Base-by-base conservation (phyloP, 1,140 invertebrate species). In the Kradibia gibbosae region DNA sequence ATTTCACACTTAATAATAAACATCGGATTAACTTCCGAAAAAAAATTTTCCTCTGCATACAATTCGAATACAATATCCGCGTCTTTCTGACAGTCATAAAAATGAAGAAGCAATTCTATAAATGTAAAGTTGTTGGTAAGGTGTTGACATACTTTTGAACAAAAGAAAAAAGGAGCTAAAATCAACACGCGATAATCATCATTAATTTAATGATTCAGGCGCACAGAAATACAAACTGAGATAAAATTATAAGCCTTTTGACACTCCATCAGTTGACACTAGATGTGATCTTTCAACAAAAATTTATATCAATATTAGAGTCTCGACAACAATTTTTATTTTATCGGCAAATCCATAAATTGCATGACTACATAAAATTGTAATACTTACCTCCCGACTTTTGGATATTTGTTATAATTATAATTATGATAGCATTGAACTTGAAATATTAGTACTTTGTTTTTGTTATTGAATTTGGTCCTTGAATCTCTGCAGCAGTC, bases 141-240 rank as follows among this genome's bases (percentile, higher is more conserved):
- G 60, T 62, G 8, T 62, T 62, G 60, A 62, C 60, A 62, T 62
- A 62, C 60, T 34, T 62, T 62, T 62, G 34, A 34, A 62, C 0
- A 36, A 34, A 62, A 11, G 60, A 17, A 34, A 34, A 62, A 62
- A 34, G 22, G 60, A 62, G 11, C 11, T 62, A 34, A n/a, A 11
- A 60, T 60, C 31, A 60, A 31, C 5, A 31, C 57, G 25, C 31
- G 25, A 60, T 60, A 28, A 60, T 60, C 25, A 60, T 60, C 57
- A 31, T 31, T 60, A 28, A 60, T 3, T n/a, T 11, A 60, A 31
- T 60, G 8, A 60, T 60, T 60, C 3, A 28, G 11, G 22, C 57
- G 25, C 13, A 7, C 25, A 28, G 57, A 60, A 60, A 60, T 60
- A 60, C 1, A 31, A 60, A 13, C 7, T 60, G 25, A 7, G 13